Base-by-base conservation (phyloP, 2,888 invertebrate species). In the Caenorhabditis sinica region DNA sequence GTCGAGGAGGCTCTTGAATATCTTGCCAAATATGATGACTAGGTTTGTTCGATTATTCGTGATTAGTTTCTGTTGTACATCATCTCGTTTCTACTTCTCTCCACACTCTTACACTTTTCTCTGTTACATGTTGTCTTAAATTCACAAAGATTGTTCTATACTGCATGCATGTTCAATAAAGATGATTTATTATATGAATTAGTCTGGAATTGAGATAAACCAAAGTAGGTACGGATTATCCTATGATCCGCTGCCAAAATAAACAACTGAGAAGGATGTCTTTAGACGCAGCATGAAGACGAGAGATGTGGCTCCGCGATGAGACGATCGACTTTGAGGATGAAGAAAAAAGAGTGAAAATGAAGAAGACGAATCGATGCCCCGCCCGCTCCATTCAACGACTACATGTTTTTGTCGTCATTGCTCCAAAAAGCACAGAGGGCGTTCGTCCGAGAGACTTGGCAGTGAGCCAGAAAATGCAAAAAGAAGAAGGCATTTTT, bases 1-100 rank as follows among this genome's bases (percentile, higher is more conserved):
- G 97, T 99, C 0, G 95, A 96, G 91, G 98, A 99, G 53, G 83
- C 68, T 51, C 72, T 91, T 13, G 82, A 82, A 53, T 92, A 87
- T 81, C 85, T 92, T 40, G 72, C 86, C 72, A 91, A 92, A 74
- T 85, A 89, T 77, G 92, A 92, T 76, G 71, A 77, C 33, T 82
- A 76, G 56, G 23, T 66, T 65, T 28, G 25, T 43, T 11, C 20
- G 9, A 53, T 6, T 53, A 56, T 56, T 20, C 56, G 56, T 65
- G n/a, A 53, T 23, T 66, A 77, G 40, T 77, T 71, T 33, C 63
- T 65, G 25, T 65, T 73, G 63, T 73, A 73, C 20, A 60, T 66
- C 25, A 30, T 53, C 30, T 49, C 45, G n/a, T 40, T 28, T 43
- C 20, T 30, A 43, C 36, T n/a, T 23, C 66, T 66, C 61, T 36